Percentiles rank a stretch among this genome's conserved stretches.
Conservation (phyloP, 2,113 vertebrate genomes). For the Raphicerus campestris region DNA sequence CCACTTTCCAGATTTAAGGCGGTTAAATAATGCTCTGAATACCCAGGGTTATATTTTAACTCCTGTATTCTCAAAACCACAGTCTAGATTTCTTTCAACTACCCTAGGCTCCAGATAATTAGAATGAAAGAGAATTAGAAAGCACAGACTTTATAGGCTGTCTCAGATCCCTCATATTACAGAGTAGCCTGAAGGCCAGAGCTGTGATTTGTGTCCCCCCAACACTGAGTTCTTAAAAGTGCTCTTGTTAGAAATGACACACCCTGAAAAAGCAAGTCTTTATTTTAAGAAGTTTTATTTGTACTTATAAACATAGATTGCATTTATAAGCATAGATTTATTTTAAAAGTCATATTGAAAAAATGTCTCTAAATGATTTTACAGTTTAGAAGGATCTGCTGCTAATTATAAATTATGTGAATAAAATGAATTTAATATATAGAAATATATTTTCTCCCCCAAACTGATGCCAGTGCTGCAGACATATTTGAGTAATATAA, state of each 20-base stretch:
- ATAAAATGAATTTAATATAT: background rate
- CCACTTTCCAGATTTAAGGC: background rate
- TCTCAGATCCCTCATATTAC: background rate
- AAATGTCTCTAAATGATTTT: background rate
- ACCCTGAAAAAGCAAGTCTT: background rate
- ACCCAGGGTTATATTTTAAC: background rate
- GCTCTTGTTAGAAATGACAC: constrained; percentile 5
- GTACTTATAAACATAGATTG: background rate
- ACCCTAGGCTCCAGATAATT: background rate
- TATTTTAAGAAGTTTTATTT: constrained; percentile 25
- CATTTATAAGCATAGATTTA: background rate
- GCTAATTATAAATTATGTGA: background rate
- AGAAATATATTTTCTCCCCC: background rate
- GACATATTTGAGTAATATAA: constrained; percentile 2
- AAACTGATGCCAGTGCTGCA: background rate
- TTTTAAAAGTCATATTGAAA: background rate
- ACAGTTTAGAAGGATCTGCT: background rate
- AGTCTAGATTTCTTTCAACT: background rate
- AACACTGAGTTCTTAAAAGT: background rate
- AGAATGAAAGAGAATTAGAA: constrained; percentile 21
- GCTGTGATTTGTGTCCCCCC: background rate
- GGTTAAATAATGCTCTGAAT: background rate
- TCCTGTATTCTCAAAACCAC: background rate
- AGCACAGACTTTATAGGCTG: background rate
- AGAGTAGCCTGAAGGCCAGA: background rate